phyloP scores from a whole-genome alignment of 2,888 invertebrate genomes.

The Eupithecia abbreviata region DNA sequence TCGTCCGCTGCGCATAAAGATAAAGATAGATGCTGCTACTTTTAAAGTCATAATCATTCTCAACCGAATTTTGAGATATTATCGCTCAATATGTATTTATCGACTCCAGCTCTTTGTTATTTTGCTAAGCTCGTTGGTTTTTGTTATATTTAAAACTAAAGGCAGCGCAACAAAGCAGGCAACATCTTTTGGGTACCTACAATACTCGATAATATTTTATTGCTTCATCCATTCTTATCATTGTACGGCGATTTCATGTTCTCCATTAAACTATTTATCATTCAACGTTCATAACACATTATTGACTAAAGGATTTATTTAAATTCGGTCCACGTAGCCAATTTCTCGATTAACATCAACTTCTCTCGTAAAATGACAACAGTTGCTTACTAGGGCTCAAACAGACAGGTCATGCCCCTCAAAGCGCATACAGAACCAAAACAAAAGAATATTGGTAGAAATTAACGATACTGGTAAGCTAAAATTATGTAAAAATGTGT shows the following conservation, averaged over 20 bases:
- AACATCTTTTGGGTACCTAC: no score
- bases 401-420: no score
- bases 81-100: no score
- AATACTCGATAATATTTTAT: background rate
- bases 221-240: background rate
- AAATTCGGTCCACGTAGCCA: background rate
- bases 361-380: conserved; percentile 9
- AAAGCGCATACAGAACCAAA: background rate
- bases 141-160: no score
- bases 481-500: no score
- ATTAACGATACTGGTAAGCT: background rate
- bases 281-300: background rate
- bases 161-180: no score
- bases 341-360: conserved; percentile 12
- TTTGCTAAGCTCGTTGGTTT: no score
- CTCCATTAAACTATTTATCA: background rate
- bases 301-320: background rate
- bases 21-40: no score
- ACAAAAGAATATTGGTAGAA: background rate
- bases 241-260: background rate
- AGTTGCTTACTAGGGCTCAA: background rate
- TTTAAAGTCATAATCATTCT: no score
- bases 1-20: no score
- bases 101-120: no score
- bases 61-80: no score